A percentile compares a stretch with the other conserved stretches of the same genome.
These are phyloP conservation scores for Siniperca undulata DNA, from an alignment of 2,797 vertebrate genomes.

Conservation along the genomic window DNA sequence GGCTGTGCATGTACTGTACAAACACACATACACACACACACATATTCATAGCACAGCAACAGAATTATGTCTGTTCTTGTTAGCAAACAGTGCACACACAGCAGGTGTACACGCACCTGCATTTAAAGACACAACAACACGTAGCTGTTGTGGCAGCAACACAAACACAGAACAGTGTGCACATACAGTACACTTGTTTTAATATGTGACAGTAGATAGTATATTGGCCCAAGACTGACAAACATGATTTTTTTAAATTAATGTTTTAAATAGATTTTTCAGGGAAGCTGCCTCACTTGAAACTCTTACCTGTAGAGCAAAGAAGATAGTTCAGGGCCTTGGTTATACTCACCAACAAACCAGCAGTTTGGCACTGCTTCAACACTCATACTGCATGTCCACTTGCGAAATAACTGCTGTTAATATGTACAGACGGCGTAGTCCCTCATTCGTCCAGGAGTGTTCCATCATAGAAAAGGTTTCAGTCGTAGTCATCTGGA, in stretches of 20 bases:
- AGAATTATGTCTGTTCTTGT: conserved; percentile 64
- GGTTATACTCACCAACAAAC: neutral
- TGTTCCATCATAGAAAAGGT: too few species aligned
- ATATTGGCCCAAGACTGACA: neutral
- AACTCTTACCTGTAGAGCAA: neutral
- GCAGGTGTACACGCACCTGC: conserved; percentile 58
- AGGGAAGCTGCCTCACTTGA: neutral
- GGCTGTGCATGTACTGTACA: conserved; percentile 47
- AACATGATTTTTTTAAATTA: neutral
- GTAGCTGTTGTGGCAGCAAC: conserved; percentile 10
- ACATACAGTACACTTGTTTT: neutral
- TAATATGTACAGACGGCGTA: neutral
- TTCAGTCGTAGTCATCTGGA: too few species aligned
- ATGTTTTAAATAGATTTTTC: neutral
- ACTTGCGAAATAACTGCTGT: neutral
- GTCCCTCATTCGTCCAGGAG: too few species aligned
- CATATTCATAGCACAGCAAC: conserved; percentile 25
- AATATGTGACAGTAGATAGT: neutral
- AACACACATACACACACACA: conserved; percentile 56
- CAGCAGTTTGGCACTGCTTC: neutral
- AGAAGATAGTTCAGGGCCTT: neutral
- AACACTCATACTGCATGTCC: neutral
- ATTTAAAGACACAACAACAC: conserved; percentile 26
- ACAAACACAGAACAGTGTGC: neutral
- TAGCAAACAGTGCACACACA: conserved; percentile 59